A percentile compares a stretch with the other conserved stretches of the same genome.
These are phyloP conservation scores for Rhabditoides inermis DNA, from an alignment of 2,888 invertebrate genomes.

Conservation along the genomic window DNA sequence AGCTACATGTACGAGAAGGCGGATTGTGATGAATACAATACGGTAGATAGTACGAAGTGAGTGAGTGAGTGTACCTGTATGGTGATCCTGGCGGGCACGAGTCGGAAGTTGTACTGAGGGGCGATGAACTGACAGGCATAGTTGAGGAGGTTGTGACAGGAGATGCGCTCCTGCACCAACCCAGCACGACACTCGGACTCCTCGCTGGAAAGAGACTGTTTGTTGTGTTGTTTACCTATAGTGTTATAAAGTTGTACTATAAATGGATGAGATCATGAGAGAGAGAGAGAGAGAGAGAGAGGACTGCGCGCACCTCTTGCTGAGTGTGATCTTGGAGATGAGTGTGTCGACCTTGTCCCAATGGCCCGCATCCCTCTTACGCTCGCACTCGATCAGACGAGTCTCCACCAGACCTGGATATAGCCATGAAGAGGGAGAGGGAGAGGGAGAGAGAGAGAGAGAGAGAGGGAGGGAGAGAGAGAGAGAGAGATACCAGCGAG, in stretches of 20 bases:
- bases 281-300: not conserved
- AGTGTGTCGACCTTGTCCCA: conserved; percentile 31
- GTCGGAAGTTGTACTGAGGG: conserved; percentile 33
- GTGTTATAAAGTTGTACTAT: not conserved
- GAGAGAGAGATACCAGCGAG: conserved; percentile 1
- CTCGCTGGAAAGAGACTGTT: conserved; percentile 36
- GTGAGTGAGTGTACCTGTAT: conserved; percentile 10
- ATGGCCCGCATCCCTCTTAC: conserved; percentile 27
- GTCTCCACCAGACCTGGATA: conserved; percentile 28
- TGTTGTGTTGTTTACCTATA: no score
- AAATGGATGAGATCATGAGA: not conserved
- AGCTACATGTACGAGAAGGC: no score
- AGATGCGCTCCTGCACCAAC: conserved; percentile 46
- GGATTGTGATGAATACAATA: no score
- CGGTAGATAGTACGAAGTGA: no score
- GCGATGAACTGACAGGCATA: conserved; percentile 48
- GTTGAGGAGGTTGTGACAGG: conserved; percentile 42
- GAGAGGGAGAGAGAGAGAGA: conserved; percentile 2
- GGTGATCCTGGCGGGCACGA: conserved; percentile 33
- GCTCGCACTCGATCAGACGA: conserved; percentile 29
- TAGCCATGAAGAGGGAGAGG: conserved; percentile 12
- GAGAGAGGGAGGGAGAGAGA: conserved; percentile 2
- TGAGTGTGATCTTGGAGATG: conserved; percentile 24
- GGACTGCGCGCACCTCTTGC: conserved; percentile 19
- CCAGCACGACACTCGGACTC: conserved; percentile 48